These are phyloP conservation scores for Argopecten irradians DNA, from an alignment of 1,140 invertebrate genomes.

Conservation along the genomic window DNA sequence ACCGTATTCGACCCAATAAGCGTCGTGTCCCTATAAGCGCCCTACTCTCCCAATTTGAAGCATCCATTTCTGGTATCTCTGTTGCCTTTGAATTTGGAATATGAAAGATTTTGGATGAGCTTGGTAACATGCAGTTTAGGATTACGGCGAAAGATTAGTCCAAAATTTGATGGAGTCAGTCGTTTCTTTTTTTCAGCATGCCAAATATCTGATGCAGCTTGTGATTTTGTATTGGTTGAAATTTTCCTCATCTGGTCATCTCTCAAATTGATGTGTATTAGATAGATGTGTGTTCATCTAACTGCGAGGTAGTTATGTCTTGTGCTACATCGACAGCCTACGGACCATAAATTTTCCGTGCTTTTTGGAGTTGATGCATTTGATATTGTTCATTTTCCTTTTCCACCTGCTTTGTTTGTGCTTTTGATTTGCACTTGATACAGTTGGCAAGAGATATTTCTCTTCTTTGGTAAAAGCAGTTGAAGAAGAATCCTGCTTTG, in stretches of 20 bases:
- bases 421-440: not conserved
- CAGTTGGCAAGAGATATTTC: not conserved
- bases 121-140: not conserved
- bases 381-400: not conserved
- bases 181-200: conserved; percentile 24
- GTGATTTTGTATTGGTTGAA: not conserved
- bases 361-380: not conserved
- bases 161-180: conserved; percentile 41
- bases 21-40: too few relatives aligned
- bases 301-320: not conserved
- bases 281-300: not conserved
- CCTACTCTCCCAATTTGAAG: too few relatives aligned
- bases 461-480: not conserved
- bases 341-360: conserved; percentile 18
- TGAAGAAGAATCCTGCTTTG: not conserved
- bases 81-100: conserved; percentile 24
- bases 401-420: not conserved
- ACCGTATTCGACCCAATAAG: too few relatives aligned
- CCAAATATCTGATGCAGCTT: not conserved
- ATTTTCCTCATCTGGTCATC: not conserved
- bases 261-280: not conserved
- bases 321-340: conserved; percentile 5
- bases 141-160: conserved; percentile 24
- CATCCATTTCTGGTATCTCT: not conserved
- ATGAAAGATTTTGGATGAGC: not conserved